phyloP scores from a whole-genome alignment of 1,140 invertebrate species.

The Muscidifurax raptorellus region DNA sequence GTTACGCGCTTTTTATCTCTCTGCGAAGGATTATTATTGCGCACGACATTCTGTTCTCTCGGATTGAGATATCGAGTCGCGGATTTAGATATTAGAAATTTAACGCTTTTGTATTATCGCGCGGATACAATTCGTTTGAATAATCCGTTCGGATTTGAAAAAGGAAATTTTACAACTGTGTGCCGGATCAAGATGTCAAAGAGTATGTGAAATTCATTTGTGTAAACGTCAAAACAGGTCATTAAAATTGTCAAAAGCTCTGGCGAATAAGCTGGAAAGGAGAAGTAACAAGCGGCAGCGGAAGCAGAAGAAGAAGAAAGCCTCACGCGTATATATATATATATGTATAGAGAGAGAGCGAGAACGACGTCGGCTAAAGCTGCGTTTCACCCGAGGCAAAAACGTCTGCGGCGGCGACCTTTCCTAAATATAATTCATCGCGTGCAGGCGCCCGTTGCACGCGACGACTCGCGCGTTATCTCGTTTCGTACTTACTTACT shows the following conservation, averaged over 20 bases:
- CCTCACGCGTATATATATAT: background rate
- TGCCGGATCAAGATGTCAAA: background rate
- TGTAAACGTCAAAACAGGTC: constrained; percentile 31
- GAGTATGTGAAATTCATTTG: background rate
- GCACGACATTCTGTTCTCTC: no score
- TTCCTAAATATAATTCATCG: constrained; percentile 51
- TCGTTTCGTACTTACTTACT: constrained; percentile 46
- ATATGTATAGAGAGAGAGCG: no score
- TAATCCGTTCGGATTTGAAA: background rate
- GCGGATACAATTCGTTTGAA: no score
- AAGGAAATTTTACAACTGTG: no score
- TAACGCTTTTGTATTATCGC: background rate
- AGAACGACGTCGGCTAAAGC: constrained; percentile 26
- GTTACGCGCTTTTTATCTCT: background rate
- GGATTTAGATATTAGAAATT: background rate
- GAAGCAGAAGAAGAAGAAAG: constrained; percentile 30
- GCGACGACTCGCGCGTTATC: constrained; percentile 37
- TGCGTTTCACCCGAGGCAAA: constrained; percentile 32
- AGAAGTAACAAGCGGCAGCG: constrained; percentile 33
- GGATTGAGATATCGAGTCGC: background rate
- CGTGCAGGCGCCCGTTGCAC: constrained; percentile 17
- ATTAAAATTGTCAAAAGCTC: constrained; percentile 7
- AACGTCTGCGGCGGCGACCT: constrained; percentile 41
- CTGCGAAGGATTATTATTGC: background rate
- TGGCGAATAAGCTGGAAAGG: constrained; percentile 8